Base-by-base conservation (phyloP, 2,113 vertebrate genomes). In the Rhynchomys soricoides region DNA sequence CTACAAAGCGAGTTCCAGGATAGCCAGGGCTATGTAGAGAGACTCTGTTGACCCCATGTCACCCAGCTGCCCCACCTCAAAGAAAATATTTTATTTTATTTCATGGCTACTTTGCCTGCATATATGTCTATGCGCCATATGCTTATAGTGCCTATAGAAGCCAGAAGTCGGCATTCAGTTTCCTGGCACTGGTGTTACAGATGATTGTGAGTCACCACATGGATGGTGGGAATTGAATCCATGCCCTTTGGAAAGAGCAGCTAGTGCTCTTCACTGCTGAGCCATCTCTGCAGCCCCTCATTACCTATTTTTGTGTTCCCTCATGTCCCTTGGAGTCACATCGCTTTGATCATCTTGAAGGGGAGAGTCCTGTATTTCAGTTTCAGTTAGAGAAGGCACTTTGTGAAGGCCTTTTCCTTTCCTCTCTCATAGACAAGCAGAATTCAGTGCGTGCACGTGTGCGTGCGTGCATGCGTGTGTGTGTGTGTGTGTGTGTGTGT, bases 271-370 rank as follows among this genome's bases (percentile, higher is more conserved):
- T 86, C 45, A 21, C 26, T 13, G 50, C 16, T 45, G 59, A 86
- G 10, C 62, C 62, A 7, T 7, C 43, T 68, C 45, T 37, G 40
- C 8, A 43, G 22, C 40, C 59, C 37, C 64, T 8, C 7, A 70
- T 45, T 50, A 34, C 55, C 83, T 22, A 0, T 59, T 86, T 93
- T 79, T 29, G 26, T n/a, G 88, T 55, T 9, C 78, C 43, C 55
- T 13, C 19, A 0, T 43, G 52, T n/a, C 77, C 40, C 1, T 6
- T 52, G 62, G 79, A 66, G 48, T 43, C 93, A 79, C 50, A 87
- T 59, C 91, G 70, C 31, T 87, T 91, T 94, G n/a, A 71, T 75
- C 82, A 71, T 31, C 22, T 89, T 45, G 45, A 50, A 55, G 40
- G 40, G 48, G 62, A 96, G 40, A 87, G 29, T 43, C 45, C 40